These are phyloP conservation scores for Drosophila antonietae DNA, from an alignment of 2,888 invertebrate genomes.

Conservation along the genomic window DNA sequence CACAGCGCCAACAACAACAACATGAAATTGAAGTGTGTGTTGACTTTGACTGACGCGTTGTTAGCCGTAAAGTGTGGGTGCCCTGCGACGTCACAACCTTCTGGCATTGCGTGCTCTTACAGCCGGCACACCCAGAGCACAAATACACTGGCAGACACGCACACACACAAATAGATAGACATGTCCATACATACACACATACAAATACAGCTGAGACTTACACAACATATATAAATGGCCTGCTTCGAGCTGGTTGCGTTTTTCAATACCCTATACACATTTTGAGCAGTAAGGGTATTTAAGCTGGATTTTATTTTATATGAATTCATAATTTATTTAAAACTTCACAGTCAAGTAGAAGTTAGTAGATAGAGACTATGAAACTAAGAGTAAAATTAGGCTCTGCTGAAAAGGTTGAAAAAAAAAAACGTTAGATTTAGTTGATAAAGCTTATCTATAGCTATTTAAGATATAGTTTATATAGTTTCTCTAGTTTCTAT, in stretches of 20 bases:
- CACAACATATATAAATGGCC: slow-evolving; percentile 15
- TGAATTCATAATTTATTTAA: no score
- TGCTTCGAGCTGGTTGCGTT: slow-evolving; percentile 14
- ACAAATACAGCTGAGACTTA: slow-evolving; percentile 10
- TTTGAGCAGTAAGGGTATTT: background rate
- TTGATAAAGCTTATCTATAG: no score
- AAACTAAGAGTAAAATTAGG: background rate
- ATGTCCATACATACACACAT: background rate
- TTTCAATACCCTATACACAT: slow-evolving; percentile 21
- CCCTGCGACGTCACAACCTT: slow-evolving; percentile 42
- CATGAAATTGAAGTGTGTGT: slow-evolving; percentile 66
- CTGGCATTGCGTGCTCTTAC: slow-evolving; percentile 56
- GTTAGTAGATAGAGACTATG: no score
- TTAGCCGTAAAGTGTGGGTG: slow-evolving; percentile 71
- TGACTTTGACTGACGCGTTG: slow-evolving; percentile 78
- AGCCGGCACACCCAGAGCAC: slow-evolving; percentile 36
- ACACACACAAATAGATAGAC: background rate
- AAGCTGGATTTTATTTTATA: background rate
- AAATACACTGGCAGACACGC: slow-evolving; percentile 13
- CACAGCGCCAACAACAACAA: slow-evolving; percentile 28
- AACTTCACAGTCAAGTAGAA: no score
- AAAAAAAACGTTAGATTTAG: background rate
- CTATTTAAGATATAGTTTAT: background rate
- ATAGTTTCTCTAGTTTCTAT: background rate
- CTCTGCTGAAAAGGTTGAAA: background rate